Evolutionary conservation across 2,113 vertebrate species (phyloP), one percentile per base, ranked within the genome.

Genomic region (Syrrhaptes paradoxus): DNA sequence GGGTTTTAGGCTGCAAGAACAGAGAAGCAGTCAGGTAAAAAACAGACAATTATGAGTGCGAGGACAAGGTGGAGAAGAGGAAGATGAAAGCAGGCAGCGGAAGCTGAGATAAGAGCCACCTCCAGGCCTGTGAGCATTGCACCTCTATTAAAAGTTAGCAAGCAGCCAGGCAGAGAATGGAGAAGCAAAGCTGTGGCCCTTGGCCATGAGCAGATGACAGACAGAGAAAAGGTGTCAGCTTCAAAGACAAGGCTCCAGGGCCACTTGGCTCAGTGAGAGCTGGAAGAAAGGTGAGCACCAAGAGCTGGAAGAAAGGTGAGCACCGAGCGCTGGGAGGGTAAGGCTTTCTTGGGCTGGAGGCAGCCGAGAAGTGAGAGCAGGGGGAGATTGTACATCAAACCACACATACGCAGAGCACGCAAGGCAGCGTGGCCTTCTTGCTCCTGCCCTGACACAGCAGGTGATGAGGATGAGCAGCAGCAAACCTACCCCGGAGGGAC

Each of bases 241-340:
- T 74, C 82, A 83, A 45, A 70, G 70, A 54, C n/a, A 36, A 4
- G 5, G 28, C 75, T 90, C 57, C 18, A 1, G 3, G 34, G 66
- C 54, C 25, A 24, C 45, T n/a, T 0, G 0, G 68, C 24, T 78
- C 17, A 34, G 46, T 2, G 0, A 87, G 52, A 74, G 52, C 0
- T 43, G 31, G 52, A 74, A 24, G 15, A 41, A 17, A 26, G 66
- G 21, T 9, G 38, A 57, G 25, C 15, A 34, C 48, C 38, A 38
- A 38, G 38, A 38, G 38, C 38, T 38, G 38, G 38, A 32, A 61
- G 51, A 66, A 72, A 52, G 68, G 57, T 20, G 52, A 43, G 48
- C 49, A 34, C 67, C 2, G 36, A 63, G 58, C 9, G 2, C 46
- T 38, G 61, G 17, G n/a, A 59, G 29, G 16, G 41, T 5, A 11